Percentiles rank a stretch among this genome's conserved stretches.
phyloP scores from a whole-genome alignment of 35 echinoderm and acorn worm species.

The Apostichopus parvimensis region DNA sequence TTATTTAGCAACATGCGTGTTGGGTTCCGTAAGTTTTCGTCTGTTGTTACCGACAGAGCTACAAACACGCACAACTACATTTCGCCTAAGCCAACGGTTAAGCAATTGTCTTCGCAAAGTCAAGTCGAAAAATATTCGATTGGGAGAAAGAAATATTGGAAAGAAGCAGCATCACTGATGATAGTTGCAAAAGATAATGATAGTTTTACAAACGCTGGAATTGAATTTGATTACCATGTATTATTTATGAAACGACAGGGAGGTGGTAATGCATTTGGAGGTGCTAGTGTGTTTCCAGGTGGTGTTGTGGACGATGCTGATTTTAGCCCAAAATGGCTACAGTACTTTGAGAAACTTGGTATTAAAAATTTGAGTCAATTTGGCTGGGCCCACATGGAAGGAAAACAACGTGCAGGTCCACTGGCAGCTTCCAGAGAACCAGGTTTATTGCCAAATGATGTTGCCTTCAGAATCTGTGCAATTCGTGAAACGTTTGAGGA shows the following conservation, averaged over 20 bases:
- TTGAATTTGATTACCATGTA: neutral
- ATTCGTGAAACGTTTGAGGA: constrained; percentile 71
- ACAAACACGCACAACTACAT: too few relatives aligned
- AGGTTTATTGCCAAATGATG: constrained; percentile 43
- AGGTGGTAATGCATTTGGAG: constrained; percentile 25
- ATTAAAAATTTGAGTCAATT: neutral
- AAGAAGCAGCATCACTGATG: constrained; percentile 49
- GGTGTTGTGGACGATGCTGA: constrained; percentile 64
- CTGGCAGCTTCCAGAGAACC: constrained; percentile 4
- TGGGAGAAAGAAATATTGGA: constrained; percentile 9
- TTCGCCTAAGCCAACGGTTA: too few relatives aligned
- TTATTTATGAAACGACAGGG: constrained; percentile 51
- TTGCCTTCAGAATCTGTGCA: constrained; percentile 65
- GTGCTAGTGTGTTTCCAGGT: constrained; percentile 50
- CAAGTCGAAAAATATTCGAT: neutral
- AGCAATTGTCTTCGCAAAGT: neutral
- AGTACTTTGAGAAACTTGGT: constrained; percentile 40
- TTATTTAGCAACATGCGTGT: too few relatives aligned
- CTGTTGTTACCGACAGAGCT: too few relatives aligned
- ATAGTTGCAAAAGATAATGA: constrained; percentile 29
- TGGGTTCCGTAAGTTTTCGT: too few relatives aligned
- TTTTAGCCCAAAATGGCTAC: constrained; percentile 33
- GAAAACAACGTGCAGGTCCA: constrained; percentile 13
- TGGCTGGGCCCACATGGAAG: constrained; percentile 1
- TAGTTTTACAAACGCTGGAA: too few relatives aligned